Base-by-base conservation (phyloP, 2,888 invertebrate genomes). In the Phyllotreta striolata region DNA sequence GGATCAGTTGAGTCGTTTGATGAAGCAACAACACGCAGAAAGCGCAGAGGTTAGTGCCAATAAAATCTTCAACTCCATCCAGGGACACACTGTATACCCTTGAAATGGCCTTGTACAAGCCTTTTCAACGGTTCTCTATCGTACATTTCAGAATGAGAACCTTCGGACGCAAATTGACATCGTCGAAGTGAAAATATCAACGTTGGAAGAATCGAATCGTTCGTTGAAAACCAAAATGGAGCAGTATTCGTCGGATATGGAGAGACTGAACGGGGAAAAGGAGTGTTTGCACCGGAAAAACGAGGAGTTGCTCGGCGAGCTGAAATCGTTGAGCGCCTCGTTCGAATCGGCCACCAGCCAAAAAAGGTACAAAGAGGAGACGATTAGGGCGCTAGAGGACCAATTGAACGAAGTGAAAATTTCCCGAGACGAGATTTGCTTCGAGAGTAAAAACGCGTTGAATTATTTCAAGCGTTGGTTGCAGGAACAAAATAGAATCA, bases 381-480 rank as follows among this genome's bases (percentile, higher is more conserved):
- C 74, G 1, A 64, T 79, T 13, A 73, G 74, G 47, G 73, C 69
- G 62, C 68, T 82, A 14, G 79, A 82, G 67, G 69, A 73, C 35
- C 79, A 82, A 66, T 66, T 81, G 37, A 70, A 69, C 5, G 77
- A 80, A 14, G 64, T 77, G 6, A 76, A 75, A 69, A 72, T 70
- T 55, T 74, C 69, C 57, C 74, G 77, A 9, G 78, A 81, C 52
- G 79, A 79, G 64, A 73, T 82, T 34, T 78, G 78, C 63, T 68
- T 66, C 14, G 81, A 82, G 70, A 80, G 81, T 61, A 76, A 74
- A 70, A 76, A 77, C 43, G 77, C 82, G 10, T 73, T 81, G 7
- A 70, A 74, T 55, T 79, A 81, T 62, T 80, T 82, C 4, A 74
- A 75, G 38, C 69, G 70, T 38, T 82, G 82, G 82, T 68, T 82